phyloP scores from a whole-genome alignment of 2,797 vertebrate species.

The Enteromius mattozi region DNA sequence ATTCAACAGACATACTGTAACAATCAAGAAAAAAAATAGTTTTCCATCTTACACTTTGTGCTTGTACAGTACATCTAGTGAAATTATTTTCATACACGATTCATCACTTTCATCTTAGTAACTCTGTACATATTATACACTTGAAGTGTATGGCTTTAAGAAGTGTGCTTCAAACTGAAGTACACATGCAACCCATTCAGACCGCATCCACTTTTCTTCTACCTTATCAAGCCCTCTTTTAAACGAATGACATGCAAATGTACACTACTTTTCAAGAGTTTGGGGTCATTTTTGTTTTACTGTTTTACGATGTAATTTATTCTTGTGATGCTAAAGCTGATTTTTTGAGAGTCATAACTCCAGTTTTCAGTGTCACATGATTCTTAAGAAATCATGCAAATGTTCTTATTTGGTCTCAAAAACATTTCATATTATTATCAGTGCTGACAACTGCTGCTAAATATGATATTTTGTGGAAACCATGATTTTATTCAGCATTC shows the following conservation, averaged over 20 bases:
- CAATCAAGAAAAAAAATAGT: conserved; percentile 49
- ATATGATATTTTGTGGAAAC: background rate
- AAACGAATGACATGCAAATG: conserved; percentile 4
- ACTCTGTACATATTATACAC: conserved; percentile 45
- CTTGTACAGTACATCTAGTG: conserved; percentile 42
- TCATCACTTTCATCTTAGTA: conserved; percentile 6
- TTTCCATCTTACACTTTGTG: conserved; percentile 42
- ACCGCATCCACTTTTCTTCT: conserved; percentile 5
- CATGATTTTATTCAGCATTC: background rate
- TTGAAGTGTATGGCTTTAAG: conserved; percentile 43
- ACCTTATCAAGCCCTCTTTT: background rate
- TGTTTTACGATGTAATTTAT: background rate
- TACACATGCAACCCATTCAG: conserved; percentile 27
- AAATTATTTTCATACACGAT: conserved; percentile 22
- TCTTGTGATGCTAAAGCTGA: background rate
- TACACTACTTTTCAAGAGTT: background rate
- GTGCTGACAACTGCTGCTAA: background rate
- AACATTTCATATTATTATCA: conserved; percentile 3
- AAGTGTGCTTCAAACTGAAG: conserved; percentile 15
- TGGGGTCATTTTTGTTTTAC: background rate
- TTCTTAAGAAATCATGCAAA: background rate
- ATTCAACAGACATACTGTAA: conserved; percentile 36
- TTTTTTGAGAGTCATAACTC: background rate
- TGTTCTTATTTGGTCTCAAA: background rate
- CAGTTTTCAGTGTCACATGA: background rate